A percentile compares a stretch with the other conserved stretches of the same genome.
Conservation (phyloP, 1,140 invertebrate genomes). For the Harpegnathos saltator region DNA sequence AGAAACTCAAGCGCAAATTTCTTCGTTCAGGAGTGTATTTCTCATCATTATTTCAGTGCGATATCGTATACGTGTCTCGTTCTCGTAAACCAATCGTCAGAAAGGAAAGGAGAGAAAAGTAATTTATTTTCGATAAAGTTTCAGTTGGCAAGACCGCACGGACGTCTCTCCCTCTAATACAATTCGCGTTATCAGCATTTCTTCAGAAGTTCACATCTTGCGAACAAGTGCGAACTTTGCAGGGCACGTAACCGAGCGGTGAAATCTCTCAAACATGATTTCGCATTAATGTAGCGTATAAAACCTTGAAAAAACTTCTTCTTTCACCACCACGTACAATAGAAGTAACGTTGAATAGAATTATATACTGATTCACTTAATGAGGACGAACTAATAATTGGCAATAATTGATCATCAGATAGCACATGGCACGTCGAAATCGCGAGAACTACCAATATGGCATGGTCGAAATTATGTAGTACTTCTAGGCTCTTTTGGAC, state of each 20-base stretch:
- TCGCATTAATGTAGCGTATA: conserved; percentile 25
- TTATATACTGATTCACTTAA: too few relatives aligned
- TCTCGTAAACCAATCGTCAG: neutral
- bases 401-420: too few relatives aligned
- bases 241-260: neutral
- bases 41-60: neutral
- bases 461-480: too few relatives aligned
- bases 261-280: conserved; percentile 45
- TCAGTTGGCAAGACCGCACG: neutral
- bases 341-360: too few relatives aligned
- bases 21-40: neutral
- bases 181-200: conserved; percentile 27
- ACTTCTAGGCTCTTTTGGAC: too few relatives aligned
- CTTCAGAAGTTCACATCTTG: conserved; percentile 1
- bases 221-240: conserved; percentile 34
- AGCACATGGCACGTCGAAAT: too few relatives aligned
- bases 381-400: too few relatives aligned
- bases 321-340: neutral
- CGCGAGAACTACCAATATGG: too few relatives aligned
- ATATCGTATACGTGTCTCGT: neutral
- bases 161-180: neutral
- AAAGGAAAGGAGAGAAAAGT: neutral
- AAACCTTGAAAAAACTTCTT: neutral
- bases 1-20: conserved; percentile 20
- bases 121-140: conserved; percentile 53